Conservation (phyloP, 2,888 invertebrate genomes). For the Noctua fimbriata region DNA sequence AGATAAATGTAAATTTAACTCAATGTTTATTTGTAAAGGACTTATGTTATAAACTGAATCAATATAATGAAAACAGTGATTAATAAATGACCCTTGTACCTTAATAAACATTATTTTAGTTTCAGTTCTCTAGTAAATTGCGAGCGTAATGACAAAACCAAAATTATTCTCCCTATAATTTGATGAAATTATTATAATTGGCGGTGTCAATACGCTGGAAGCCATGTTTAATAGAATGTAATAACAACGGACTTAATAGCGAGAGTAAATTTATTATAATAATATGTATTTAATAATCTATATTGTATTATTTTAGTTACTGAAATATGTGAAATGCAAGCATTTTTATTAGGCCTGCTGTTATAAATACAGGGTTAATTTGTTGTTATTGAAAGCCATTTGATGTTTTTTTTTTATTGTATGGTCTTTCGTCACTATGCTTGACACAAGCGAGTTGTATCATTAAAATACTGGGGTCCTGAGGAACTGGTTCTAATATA, state of each 20-base stretch:
- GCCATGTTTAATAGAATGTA: constrained; percentile 9
- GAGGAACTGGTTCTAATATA: not conserved
- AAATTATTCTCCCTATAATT: constrained; percentile 13
- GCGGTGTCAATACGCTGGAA: constrained; percentile 6
- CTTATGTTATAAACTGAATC: not conserved
- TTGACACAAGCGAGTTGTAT: not conserved
- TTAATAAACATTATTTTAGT: not conserved
- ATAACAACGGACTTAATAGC: not conserved
- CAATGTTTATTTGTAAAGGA: not conserved
- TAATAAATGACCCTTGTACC: not conserved
- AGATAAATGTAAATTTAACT: not conserved
- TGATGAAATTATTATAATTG: constrained; percentile 31
- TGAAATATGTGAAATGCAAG: not conserved
- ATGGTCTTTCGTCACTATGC: not conserved
- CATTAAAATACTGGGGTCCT: not conserved
- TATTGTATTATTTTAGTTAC: not conserved
- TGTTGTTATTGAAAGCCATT: not conserved
- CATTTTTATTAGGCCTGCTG: not conserved
- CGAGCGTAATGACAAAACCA: not conserved
- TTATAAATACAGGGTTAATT: not conserved
- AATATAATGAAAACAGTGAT: not conserved
- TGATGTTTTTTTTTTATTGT: not conserved
- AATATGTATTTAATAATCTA: not conserved
- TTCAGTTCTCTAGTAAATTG: not conserved
- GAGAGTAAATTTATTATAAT: not conserved